These are phyloP conservation scores for Falco biarmicus DNA, from an alignment of 2,797 vertebrate species.

Conservation along the genomic window DNA sequence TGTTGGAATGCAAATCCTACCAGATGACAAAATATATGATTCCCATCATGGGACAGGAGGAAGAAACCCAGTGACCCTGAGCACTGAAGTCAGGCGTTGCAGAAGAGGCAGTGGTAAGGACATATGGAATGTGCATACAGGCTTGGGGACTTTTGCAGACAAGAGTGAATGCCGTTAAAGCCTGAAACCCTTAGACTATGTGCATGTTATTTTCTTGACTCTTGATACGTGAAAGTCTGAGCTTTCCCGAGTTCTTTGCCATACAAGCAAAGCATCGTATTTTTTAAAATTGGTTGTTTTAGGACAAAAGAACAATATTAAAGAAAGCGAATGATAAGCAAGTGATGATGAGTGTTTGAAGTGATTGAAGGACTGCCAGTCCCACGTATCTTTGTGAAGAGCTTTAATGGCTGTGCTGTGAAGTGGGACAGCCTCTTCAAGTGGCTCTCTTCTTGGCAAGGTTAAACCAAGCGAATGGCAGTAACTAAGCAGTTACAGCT, in stretches of 20 bases:
- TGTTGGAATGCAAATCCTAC: slow-evolving; percentile 44
- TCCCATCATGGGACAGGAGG: neutral
- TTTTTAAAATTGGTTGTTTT: neutral
- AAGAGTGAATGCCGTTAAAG: neutral
- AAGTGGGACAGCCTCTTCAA: neutral
- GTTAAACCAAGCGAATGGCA: slow-evolving; percentile 20
- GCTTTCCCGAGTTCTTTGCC: neutral
- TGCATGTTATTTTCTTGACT: neutral
- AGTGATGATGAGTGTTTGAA: neutral
- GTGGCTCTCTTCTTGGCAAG: slow-evolving; percentile 29
- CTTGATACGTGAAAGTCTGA: neutral
- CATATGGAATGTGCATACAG: accelerated
- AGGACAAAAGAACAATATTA: neutral
- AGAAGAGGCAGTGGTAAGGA: neutral
- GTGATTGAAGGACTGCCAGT: neutral
- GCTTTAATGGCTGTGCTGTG: neutral
- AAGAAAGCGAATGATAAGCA: neutral
- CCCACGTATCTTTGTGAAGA: neutral
- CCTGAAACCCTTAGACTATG: neutral
- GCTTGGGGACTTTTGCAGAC: neutral
- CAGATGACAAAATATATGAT: neutral
- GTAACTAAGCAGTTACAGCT: neutral
- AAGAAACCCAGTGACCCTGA: neutral
- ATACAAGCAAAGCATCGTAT: neutral
- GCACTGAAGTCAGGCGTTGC: neutral